A percentile compares a stretch with the other conserved stretches of the same genome.
Evolutionary conservation across 2,888 invertebrate genomes (phyloP).

Genomic region (Luperina testacea): DNA sequence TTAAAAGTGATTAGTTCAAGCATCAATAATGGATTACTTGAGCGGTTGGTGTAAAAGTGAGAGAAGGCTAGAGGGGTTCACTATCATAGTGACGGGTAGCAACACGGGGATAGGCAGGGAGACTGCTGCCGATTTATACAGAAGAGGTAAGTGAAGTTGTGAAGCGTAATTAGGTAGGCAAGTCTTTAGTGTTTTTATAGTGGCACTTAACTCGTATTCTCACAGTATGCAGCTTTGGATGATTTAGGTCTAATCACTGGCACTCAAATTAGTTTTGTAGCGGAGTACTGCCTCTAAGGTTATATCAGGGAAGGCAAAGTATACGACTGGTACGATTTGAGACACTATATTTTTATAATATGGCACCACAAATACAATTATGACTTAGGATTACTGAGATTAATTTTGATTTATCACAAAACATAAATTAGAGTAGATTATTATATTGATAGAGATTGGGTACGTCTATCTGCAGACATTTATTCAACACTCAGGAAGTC

Average conservation of each 20-base stretch:
- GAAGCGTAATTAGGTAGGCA: background rate
- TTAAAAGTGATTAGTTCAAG: background rate
- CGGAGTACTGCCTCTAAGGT: no score
- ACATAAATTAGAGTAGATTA: no score
- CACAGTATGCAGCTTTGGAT: background rate
- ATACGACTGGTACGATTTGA: no score
- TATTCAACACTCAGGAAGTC: no score
- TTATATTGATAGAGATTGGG: no score
- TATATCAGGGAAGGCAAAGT: no score
- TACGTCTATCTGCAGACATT: no score
- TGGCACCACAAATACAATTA: no score
- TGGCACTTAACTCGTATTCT: background rate
- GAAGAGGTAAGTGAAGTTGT: conserved; percentile 76
- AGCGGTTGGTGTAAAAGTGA: conserved; percentile 85
- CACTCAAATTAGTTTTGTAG: background rate
- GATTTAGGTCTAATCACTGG: background rate
- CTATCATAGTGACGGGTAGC: conserved; percentile 90
- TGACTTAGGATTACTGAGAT: no score
- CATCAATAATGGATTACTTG: conserved; percentile 76
- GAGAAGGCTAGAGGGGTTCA: conserved; percentile 85
- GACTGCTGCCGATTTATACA: conserved; percentile 89
- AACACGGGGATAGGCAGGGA: conserved; percentile 93
- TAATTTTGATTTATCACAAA: no score
- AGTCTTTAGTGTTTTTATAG: background rate
- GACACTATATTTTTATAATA: no score